phyloP scores from a whole-genome alignment of 1,140 invertebrate species.

The Dinoponera quadriceps region DNA sequence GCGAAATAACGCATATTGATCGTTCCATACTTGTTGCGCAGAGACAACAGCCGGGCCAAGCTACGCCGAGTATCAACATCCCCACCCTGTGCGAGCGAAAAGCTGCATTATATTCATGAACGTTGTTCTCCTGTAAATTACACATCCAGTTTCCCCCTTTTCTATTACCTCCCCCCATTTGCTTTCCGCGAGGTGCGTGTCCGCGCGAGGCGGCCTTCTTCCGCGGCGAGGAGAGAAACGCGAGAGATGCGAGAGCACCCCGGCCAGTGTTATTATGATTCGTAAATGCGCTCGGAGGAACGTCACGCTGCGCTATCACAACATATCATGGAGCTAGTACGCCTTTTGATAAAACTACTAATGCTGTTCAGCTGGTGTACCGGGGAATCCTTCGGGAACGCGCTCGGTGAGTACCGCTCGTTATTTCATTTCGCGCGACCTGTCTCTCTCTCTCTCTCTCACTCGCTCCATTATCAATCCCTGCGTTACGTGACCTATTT shows the following conservation, averaged over 20 bases:
- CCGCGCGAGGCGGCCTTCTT: slow-evolving; percentile 62
- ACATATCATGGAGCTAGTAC: slow-evolving; percentile 82
- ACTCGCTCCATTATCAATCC: neutral
- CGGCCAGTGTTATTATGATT: slow-evolving; percentile 82
- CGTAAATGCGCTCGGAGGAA: slow-evolving; percentile 75
- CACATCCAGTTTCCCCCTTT: no score
- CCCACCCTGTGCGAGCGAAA: slow-evolving; percentile 64
- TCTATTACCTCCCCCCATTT: neutral
- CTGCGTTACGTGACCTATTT: neutral
- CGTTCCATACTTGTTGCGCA: slow-evolving; percentile 82
- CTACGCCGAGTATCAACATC: slow-evolving; percentile 60
- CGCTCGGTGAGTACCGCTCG: slow-evolving; percentile 78
- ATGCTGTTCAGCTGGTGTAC: slow-evolving; percentile 76
- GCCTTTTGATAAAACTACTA: slow-evolving; percentile 80
- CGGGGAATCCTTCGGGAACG: slow-evolving; percentile 79
- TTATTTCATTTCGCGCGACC: neutral
- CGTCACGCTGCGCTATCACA: slow-evolving; percentile 78
- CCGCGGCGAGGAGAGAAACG: slow-evolving; percentile 69
- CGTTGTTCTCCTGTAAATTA: slow-evolving; percentile 33
- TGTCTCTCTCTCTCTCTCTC: no score
- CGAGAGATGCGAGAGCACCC: slow-evolving; percentile 76
- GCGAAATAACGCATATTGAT: slow-evolving; percentile 79
- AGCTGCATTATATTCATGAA: slow-evolving; percentile 75
- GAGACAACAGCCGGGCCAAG: slow-evolving; percentile 68
- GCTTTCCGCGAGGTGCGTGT: neutral